These are phyloP conservation scores for Laterallus jamaicensis DNA, from an alignment of 2,113 vertebrate species.

Conservation along the genomic window DNA sequence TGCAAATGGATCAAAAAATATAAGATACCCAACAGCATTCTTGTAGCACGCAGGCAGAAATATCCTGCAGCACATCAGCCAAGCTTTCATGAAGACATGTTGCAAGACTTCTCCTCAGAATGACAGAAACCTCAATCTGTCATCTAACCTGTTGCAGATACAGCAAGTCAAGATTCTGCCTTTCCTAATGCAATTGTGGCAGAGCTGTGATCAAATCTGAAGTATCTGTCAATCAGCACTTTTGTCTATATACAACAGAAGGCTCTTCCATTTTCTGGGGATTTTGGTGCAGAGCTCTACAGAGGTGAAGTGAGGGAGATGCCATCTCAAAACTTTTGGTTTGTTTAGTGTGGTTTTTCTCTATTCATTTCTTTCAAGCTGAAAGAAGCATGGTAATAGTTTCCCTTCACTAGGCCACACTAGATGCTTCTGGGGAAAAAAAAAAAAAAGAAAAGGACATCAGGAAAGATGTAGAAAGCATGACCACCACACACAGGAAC, in stretches of 20 bases:
- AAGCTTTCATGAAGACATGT: background rate
- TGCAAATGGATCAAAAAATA: background rate
- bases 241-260: background rate
- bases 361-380: background rate
- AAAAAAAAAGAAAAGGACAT: background rate
- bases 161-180: background rate
- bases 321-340: background rate
- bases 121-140: background rate
- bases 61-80: background rate
- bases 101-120: background rate
- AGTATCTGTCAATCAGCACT: background rate
- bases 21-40: background rate
- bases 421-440: background rate
- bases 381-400: background rate
- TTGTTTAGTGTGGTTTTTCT: background rate
- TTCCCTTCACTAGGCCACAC: background rate
- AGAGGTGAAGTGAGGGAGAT: background rate
- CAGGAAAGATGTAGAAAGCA: background rate
- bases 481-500: background rate
- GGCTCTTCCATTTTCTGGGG: background rate
- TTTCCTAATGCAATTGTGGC: background rate
- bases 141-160: background rate
- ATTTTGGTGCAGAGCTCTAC: background rate
- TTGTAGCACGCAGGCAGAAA: background rate
- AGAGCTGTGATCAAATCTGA: background rate